Base-by-base conservation (phyloP, 2,113 vertebrate genomes). In the Eptatretus burgeri region DNA sequence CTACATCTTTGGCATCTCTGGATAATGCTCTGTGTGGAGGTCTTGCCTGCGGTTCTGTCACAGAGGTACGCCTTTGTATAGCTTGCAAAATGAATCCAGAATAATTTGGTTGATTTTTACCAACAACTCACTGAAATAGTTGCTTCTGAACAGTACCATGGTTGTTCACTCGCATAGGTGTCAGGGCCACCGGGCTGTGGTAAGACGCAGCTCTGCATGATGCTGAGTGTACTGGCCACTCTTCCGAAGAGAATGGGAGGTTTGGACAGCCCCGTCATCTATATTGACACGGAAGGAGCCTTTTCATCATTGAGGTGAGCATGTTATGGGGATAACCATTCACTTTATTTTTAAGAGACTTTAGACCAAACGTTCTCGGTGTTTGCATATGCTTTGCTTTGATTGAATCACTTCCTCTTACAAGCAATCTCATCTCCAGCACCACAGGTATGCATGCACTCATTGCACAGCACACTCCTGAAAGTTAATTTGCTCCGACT, bases 141-240 rank as follows among this genome's bases (percentile, higher is more conserved):
- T 5, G 17, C 49, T 50, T 50, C 5, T 16, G 5, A 18, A 60
- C 52, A 49, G n/a, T 14, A 14, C 50, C 14, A 41, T 14, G 13
- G 12, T 62, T 41, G 62, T 68, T 13, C 70, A 51, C 64, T 49
- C 69, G 7, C 73, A 50, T 65, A 84, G 81, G 69, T 84, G 70
- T 77, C 80, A 14, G 78, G 81, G 51, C 81, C 80, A n/a, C 77
- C 81, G 19, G 82, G 81, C 66, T 83, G 80, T 74, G 82, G 82
- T 20, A 84, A 84, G 74, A 83, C 77, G 67, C 81, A 84, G 1
- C 75, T 84, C 71, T 84, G 82, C 68, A 73, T 82, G 64, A 81
- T 82, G 80, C 64, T 81, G 70, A 79, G 81, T 62, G 70, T 83
- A 65, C 63, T 84, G 72, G 77, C 81, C 62, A 84, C 81, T 0